Evolutionary conservation across 2,888 invertebrate genomes (phyloP).

Genomic region (Drosophila hamatofila): DNA sequence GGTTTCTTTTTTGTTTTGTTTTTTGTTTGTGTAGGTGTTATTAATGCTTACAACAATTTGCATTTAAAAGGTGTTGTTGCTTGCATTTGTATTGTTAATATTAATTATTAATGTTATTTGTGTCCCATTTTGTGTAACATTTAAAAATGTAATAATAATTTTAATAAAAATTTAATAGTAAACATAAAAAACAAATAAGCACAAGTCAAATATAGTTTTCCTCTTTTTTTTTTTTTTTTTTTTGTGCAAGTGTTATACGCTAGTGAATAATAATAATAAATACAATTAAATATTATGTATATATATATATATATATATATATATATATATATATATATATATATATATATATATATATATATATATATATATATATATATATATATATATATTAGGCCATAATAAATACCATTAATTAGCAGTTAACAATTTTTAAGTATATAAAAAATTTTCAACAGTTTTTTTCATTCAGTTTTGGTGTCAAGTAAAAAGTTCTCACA

Average conservation of each 20-base stretch:
- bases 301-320: slow-evolving; percentile 25
- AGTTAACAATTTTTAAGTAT: slow-evolving; percentile 74
- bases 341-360: slow-evolving; percentile 27
- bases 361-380: slow-evolving; percentile 25
- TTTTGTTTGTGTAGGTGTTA: slow-evolving; percentile 7
- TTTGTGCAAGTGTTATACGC: slow-evolving; percentile 55
- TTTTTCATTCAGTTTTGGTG: slow-evolving; percentile 66
- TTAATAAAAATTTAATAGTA: slow-evolving; percentile 63
- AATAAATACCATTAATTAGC: slow-evolving; percentile 79
- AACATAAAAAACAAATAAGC: slow-evolving; percentile 74
- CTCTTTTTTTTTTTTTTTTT: neutral
- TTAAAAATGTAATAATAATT: slow-evolving; percentile 70
- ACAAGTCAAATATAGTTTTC: slow-evolving; percentile 56
- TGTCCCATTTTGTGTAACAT: slow-evolving; percentile 70
- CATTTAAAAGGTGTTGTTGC: slow-evolving; percentile 31
- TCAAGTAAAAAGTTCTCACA: slow-evolving; percentile 79
- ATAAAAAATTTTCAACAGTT: slow-evolving; percentile 79
- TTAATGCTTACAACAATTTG: slow-evolving; percentile 51
- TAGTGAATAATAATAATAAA: slow-evolving; percentile 76
- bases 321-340: slow-evolving; percentile 25
- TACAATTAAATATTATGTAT: slow-evolving; percentile 66
- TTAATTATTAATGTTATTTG: slow-evolving; percentile 57
- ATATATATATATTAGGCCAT: slow-evolving; percentile 58
- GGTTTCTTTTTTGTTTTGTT: slow-evolving; percentile 18
- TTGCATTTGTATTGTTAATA: slow-evolving; percentile 47